Evolutionary conservation across 1,140 invertebrate species (phyloP), one percentile per base, ranked within the genome.

Genomic region (Trialeurodes vaporariorum): DNA sequence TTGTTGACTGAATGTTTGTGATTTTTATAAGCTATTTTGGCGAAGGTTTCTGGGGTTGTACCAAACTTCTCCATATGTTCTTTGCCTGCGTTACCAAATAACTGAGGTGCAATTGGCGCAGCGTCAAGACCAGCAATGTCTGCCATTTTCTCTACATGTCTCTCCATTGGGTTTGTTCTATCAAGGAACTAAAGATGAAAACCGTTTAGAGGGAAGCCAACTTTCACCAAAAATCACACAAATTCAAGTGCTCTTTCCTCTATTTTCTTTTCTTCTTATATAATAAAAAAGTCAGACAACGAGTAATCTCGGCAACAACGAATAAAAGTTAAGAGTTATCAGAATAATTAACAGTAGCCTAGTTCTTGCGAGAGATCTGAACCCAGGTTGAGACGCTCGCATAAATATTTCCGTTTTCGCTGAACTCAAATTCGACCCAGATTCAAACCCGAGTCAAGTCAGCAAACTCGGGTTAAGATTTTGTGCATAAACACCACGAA

Each of bases 1-100:
- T 99, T 98, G 74, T 98, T 97, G 0, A 86, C 83, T 0, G 96
- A 98, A 82, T 98, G 96, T 72, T 93, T 87, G 78, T 98, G 96
- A 80, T 99, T 98, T 77, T 99, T 99, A 70, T 89, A 90, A 0
- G 96, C 96, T 75, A 99, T 96, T 82, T 98, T 98, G 1, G 94
- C 96, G 78, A 98, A 90, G 77, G 98, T 95, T 64, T 94, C 86
- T 24, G 88, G 84, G 71, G 86, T 96, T 0, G 94, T 96, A 25
- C 94, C 95, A 80, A 97, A 97, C 79, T 95, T 96, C 74, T 94
- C 86, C 94, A 98, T 98, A 75, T 99, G 95, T 74, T 99, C 96
- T 63, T 88, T 80, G 11, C 91, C 97, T 70, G 96, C 96, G 80
- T 97, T 96, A 13, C 94, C 96, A 83, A 98, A 98, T 78, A 98